Evolutionary conservation across 1,140 invertebrate species (phyloP).

Genomic region (Drosophila grimshawi): DNA sequence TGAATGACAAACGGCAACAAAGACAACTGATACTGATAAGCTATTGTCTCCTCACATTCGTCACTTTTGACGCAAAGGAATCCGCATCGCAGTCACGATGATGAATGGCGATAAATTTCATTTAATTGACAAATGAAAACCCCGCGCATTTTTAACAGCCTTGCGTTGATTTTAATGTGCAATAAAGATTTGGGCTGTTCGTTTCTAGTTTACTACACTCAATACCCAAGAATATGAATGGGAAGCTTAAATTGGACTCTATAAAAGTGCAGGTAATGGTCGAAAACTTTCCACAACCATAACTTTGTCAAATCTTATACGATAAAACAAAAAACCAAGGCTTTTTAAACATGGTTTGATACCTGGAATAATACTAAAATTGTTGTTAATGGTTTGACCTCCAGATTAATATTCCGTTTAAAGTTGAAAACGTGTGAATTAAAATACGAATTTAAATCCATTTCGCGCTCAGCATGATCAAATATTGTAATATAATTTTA

Average conservation of each 20-base stretch:
- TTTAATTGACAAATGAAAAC: constrained; percentile 21
- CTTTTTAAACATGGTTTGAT: no score
- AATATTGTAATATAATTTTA: no score
- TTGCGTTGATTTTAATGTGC: neutral
- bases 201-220: neutral
- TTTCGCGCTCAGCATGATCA: no score
- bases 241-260: neutral
- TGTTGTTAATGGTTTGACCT: no score
- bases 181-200: neutral
- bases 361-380: no score
- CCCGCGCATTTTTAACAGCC: constrained; percentile 3
- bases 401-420: no score
- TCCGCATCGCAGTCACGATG: constrained; percentile 25
- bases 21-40: constrained; percentile 22
- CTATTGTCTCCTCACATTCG: constrained; percentile 11
- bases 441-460: no score
- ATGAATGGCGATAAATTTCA: constrained; percentile 28
- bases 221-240: neutral
- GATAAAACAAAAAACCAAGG: neutral
- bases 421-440: no score
- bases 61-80: constrained; percentile 50
- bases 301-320: neutral
- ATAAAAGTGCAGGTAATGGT: neutral
- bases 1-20: constrained; percentile 45
- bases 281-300: neutral